phyloP scores from a whole-genome alignment of 2,113 vertebrate genomes.

The human (Homo sapiens) region GRCh38 chrX:27068001-27068500 shows the following conservation, averaged over 20 bases:
- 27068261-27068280: background rate
- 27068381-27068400: slow-evolving; percentile 8
- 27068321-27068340: background rate
- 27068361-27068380: background rate
- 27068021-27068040: background rate
- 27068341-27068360: background rate
- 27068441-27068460: background rate
- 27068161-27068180: background rate
- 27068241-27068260: background rate
- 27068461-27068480: background rate
- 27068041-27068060: background rate
- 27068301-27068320: background rate
- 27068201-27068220: background rate
- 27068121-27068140: background rate
- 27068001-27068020: background rate
- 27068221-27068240: background rate
- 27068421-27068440: background rate
- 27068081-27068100: background rate
- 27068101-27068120: background rate
- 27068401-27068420: background rate
- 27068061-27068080: background rate
- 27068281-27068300: background rate
- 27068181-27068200: slow-evolving; percentile 6
- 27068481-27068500: background rate
- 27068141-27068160: background rate